Base-by-base conservation (phyloP, 2,797 vertebrate species). In the Enteromius fasciolatus region DNA sequence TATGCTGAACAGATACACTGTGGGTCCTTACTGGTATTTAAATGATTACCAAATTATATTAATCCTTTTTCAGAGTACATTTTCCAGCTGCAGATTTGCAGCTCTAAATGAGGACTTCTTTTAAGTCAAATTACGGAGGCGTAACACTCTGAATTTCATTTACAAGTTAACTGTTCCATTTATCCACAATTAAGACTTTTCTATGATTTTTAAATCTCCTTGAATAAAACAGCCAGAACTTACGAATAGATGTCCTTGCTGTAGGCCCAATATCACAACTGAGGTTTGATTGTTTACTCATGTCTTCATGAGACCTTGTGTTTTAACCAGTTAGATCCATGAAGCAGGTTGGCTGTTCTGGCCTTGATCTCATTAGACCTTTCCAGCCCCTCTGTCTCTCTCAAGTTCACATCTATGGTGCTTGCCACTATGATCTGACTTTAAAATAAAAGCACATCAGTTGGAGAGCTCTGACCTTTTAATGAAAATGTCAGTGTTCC, bases 11-110 rank as follows among this genome's bases (percentile, higher is more conserved):
- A 94, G 93, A 94, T 92, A 93, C 93, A 94, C 92, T 93, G 89
- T 88, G 89, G 90, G 90, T 92, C 91, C 94, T 94, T 94, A 94
- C 93, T 94, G 93, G 92, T 92, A 92, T 95, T 95, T 94, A 94
- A 95, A 94, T 94, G 90, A 95, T 95, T 95, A 93, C 88, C 90
- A 94, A 95, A 95, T 95, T 94, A 95, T 95, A 94, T 94, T 95
- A 95, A 95, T 95, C 93, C 92, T 91, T 94, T 95, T 95, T 94
- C 93, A 94, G 94, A 95, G 88, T 77, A 92, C 90, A 92, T 90
- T 86, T 91, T 91, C 91, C 91, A 93, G 91, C 93, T 92, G 90
- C 93, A 93, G 94, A 94, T 94, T 95, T 94, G 92, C 92, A 90
- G 89, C 88, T 91, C 92, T 94, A 95, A 95, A 94, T 93, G 91